Evolutionary conservation across 2,888 invertebrate species (phyloP), one percentile per base, ranked within the genome.

Genomic region (Tuta absoluta): DNA sequence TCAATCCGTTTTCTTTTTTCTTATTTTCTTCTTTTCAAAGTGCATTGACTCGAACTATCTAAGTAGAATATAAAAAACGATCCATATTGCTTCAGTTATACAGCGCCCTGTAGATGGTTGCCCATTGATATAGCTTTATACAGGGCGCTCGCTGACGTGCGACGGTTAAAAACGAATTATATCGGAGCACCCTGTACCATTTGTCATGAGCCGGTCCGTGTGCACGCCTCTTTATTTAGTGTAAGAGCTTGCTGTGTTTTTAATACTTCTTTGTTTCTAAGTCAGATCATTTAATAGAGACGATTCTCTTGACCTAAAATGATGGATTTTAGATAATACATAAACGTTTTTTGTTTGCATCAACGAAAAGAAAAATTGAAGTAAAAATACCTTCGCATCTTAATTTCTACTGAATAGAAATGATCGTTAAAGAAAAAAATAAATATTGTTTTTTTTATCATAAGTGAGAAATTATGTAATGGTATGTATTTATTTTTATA

Each of bases 81-180:
- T 51, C 12, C n/a, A 59, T n/a, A 23, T 41, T 48, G 12, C 12
- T n/a, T 48, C 17, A n/a, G n/a, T 41, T 41, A 61, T 23, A 28
- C 58, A 48, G 24, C 67, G 58, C 62, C 58, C 65, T 67, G 67
- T 67, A 24, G 4, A 67, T 65, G 60, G 45, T 33, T 19, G 63
- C 11, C 37, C 60, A 24, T 48, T 48, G 58, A 59, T 59, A 23
- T 41, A 59, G 41, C 38, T 38, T 38, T 59, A 59, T 59, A 41
- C 48, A 48, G 45, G 28, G 48, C 23, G 53, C 58, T 61, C 80
- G 87, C 82, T 85, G 86, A 90, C 87, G 87, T 85, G 87, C 82
- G 78, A 78, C 85, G 83, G 85, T 89, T 90, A 88, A 89, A 90
- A 89, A 86, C 85, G 82, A 85, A 90, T 90, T 89, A 90, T 82